Evolutionary conservation across 2,797 vertebrate genomes (phyloP).

Genomic region (Hybognathus amarus): DNA sequence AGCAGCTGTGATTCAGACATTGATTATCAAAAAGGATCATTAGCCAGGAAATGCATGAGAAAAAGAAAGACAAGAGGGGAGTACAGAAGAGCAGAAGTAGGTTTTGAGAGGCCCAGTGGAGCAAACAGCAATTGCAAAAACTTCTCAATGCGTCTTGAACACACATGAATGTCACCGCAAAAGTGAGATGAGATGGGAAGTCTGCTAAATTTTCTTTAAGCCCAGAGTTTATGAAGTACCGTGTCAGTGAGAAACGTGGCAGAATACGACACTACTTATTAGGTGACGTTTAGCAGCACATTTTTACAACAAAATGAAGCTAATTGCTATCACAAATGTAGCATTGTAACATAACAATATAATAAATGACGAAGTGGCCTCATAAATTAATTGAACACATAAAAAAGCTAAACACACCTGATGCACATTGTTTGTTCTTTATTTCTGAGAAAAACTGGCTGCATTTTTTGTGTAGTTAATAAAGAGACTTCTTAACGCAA

Average conservation of each 20-base stretch:
- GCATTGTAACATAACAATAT: not conserved
- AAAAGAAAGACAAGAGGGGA: not conserved
- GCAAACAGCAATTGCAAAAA: not conserved
- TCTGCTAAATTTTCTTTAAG: not conserved
- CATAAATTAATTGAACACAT: not conserved
- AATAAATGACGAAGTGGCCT: not conserved
- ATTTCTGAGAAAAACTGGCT: not conserved
- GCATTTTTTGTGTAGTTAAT: not conserved
- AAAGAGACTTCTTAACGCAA: not conserved
- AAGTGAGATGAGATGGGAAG: not conserved
- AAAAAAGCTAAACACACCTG: not conserved
- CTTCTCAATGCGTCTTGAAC: not conserved
- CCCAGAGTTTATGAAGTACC: not conserved
- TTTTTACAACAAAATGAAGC: not conserved
- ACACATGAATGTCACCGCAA: not conserved
- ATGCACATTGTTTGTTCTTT: not conserved
- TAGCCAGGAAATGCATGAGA: not conserved
- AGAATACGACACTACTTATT: not conserved
- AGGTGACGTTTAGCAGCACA: not conserved
- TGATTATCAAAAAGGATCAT: not conserved
- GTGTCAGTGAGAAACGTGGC: not conserved
- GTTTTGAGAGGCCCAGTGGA: not conserved
- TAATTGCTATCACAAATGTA: not conserved
- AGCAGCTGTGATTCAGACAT: not conserved
- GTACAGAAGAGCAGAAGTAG: not conserved